phyloP scores from a whole-genome alignment of 2,113 vertebrate genomes.

The Maccullochella peelii region DNA sequence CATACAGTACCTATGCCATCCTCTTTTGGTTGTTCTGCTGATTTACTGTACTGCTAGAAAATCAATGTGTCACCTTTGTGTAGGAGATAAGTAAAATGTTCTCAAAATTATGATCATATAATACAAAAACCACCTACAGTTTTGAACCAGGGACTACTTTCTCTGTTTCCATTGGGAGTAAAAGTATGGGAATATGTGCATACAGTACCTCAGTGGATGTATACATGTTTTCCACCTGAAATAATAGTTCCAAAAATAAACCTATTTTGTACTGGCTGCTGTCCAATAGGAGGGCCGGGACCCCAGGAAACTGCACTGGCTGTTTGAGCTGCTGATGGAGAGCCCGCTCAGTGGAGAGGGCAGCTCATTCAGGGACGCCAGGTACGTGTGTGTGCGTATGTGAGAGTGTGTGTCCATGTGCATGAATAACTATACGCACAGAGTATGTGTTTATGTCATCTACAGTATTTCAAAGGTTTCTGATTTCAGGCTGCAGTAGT shows the following conservation, averaged over 20 bases:
- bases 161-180: not conserved
- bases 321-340: slow-evolving; percentile 95
- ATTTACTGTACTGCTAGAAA: not conserved
- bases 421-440: not conserved
- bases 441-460: slow-evolving; percentile 19
- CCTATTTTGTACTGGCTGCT: slow-evolving; percentile 26
- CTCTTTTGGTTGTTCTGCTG: not conserved
- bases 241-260: slow-evolving; percentile 18
- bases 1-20: too few relatives aligned
- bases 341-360: slow-evolving; percentile 94
- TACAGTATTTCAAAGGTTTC: slow-evolving; percentile 53
- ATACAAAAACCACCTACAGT: not conserved
- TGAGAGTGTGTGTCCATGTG: slow-evolving; percentile 9
- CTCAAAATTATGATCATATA: not conserved
- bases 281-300: slow-evolving; percentile 92
- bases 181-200: not conserved
- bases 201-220: not conserved
- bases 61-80: not conserved
- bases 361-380: slow-evolving; percentile 96
- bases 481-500: slow-evolving; percentile 59
- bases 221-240: not conserved
- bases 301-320: slow-evolving; percentile 95
- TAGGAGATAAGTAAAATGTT: not conserved
- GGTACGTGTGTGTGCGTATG: slow-evolving; percentile 79
- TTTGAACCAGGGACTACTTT: not conserved